Evolutionary conservation across 2,888 invertebrate species (phyloP).

Genomic region (Macropis europaea): DNA sequence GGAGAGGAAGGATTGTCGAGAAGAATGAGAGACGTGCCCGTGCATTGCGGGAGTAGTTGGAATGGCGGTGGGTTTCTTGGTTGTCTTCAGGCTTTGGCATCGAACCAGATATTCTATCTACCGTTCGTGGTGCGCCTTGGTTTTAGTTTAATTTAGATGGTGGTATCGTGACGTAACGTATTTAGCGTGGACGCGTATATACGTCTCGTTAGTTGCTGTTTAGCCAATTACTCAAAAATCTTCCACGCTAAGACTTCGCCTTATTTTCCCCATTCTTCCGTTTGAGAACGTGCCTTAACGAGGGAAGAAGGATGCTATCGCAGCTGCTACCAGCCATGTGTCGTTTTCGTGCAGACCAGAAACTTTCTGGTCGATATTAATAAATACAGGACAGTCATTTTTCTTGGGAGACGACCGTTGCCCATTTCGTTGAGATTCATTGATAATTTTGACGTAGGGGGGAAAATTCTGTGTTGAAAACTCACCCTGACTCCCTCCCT

Average conservation of each 20-base stretch:
- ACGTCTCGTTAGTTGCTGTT: constrained; percentile 62
- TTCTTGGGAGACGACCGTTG: neutral
- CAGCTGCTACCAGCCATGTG: neutral
- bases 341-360: neutral
- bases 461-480: neutral
- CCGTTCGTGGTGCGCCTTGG: constrained; percentile 68
- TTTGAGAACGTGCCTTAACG: neutral
- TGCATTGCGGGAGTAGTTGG: constrained; percentile 71
- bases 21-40: constrained; percentile 66
- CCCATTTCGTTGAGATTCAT: neutral
- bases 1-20: constrained; percentile 16
- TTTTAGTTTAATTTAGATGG: constrained; percentile 74
- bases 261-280: neutral
- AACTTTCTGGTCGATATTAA: neutral
- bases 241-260: constrained; percentile 8
- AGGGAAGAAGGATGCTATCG: neutral
- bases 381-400: neutral
- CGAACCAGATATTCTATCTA: constrained; percentile 71
- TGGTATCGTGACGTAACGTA: constrained; percentile 70
- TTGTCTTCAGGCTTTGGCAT: constrained; percentile 70
- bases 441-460: neutral
- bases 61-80: constrained; percentile 70
- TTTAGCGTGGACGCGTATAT: constrained; percentile 63
- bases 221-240: constrained; percentile 55
- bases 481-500: constrained; percentile 59